Evolutionary conservation across 2,888 invertebrate species (phyloP).

Genomic region (Alloscopus bannaensis): DNA sequence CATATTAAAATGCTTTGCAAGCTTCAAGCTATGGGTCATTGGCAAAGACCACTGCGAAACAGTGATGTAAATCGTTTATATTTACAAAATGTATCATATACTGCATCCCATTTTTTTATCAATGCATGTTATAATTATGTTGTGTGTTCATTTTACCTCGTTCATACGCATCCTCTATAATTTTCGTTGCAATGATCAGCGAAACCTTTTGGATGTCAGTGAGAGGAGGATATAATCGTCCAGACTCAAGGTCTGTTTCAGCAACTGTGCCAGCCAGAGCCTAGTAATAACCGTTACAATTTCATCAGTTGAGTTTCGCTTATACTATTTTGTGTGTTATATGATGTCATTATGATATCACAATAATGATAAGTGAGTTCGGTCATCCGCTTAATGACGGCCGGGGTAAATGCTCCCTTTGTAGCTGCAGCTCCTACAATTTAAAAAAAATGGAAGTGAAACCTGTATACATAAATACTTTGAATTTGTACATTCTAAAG

Average conservation of each 20-base stretch:
- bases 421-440: constrained; percentile 92
- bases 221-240: constrained; percentile 95
- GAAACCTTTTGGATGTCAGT: constrained; percentile 90
- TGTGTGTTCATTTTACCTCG: too few species aligned
- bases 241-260: constrained; percentile 86
- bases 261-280: constrained; percentile 89
- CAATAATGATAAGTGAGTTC: too few species aligned
- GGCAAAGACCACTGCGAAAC: too few species aligned
- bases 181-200: constrained; percentile 89
- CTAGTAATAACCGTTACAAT: too few species aligned
- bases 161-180: constrained; percentile 92
- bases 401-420: constrained; percentile 93
- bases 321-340: too few species aligned
- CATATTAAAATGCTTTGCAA: constrained; percentile 6
- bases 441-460: neutral
- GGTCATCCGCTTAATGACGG: constrained; percentile 82
- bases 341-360: too few species aligned
- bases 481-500: neutral
- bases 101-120: too few species aligned
- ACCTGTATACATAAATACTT: neutral
- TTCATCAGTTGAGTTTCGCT: neutral
- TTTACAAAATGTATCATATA: too few species aligned
- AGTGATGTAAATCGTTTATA: too few species aligned
- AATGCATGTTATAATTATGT: too few species aligned
- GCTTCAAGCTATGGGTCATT: constrained; percentile 16